Base-by-base conservation (phyloP, 1,140 invertebrate genomes). In the Macrobrachium nipponense region DNA sequence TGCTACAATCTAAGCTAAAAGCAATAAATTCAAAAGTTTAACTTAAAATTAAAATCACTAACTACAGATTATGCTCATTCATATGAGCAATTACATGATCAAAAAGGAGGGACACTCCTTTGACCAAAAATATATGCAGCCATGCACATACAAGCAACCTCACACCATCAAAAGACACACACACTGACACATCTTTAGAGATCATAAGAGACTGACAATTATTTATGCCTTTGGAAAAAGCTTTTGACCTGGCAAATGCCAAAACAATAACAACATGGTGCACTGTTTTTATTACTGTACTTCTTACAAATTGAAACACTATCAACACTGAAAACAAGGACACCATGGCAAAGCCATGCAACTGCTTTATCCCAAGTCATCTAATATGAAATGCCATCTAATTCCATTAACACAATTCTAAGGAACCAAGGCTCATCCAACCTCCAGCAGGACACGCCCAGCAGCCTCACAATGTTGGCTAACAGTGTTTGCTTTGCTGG, bases 11-110 rank as follows among this genome's bases (percentile, higher is more conserved):
- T 85, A 68, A 78, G 68, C 75, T 85, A 85, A 36, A 70, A 78
- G 75, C 82, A 73, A 43, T 80, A 51, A 73, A 85, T 66, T 60
- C 51, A 58, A 85, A 79, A 20, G 62, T 68, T 72, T 62, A 79
- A 70, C 77, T 80, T 86, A 79, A 17, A 86, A 62, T 72, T 62
- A 85, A 80, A 86, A 86, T 73, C 59, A 86, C 77, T 86, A 86
- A 80, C 66, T 58, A 76, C 80, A 86, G 17, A 51, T 20, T 72
- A 66, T 85, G 82, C 82, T 85, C 83, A 62, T 17, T 73, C 23
- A 51, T 62, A 73, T 80, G 83, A 86, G 83, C 83, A 86, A 72
- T 43, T 60, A 79, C 72, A 17, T 72, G 64, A 23, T 68, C 60
- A 58, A 36, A 72, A 23, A 60, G 62, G 66, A 51, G 51, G 20